Base-by-base conservation (phyloP, 1,140 invertebrate genomes). In the Aphidius gifuensis region DNA sequence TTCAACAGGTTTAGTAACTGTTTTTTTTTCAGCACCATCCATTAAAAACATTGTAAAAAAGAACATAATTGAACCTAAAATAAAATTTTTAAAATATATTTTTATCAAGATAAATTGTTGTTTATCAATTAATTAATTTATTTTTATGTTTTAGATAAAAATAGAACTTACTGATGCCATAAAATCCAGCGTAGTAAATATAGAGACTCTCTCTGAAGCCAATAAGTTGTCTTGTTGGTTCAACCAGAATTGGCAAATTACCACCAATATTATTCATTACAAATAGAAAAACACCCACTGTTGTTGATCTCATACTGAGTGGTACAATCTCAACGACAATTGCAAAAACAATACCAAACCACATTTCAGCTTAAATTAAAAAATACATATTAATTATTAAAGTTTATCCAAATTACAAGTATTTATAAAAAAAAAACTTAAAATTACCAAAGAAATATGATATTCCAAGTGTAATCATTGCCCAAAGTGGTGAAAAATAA, bases 241-340 rank as follows among this genome's bases (percentile, higher is more conserved):
- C 92, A 1, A 95, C 91, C 1, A 93, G 78, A 69, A 95, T 92
- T 6, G 92, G 92, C 60, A 94, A 79, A 77, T 94, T 94, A n/a
- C 92, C 92, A n/a, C 92, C 92, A 61, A 94, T 86, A 75, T 94
- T 94, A 78, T 94, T 95, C 90, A 94, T 94, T 0, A 94, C 89
- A 75, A 95, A 94, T 4, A 95, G 80, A 70, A 93, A 94, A 3
- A 94, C 84, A 0, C 91, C 92, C 5, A 95, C 87, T 1, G 90
- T 90, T 5, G 91, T 92, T 9, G 92, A 93, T 45, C 92, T 83
- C 6, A 93, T 84, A 3, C 87, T 85, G 11, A 92, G 62, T 1
- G 92, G 92, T 7, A 94, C 92, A 63, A 94, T 90, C 80, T 94
- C 92, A 3, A 95, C 91, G 5, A 95, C 83, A 67, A 94, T 90